Percentiles rank a stretch among this genome's conserved stretches.
These are phyloP conservation scores for Cyphomyrmex costatus DNA, from an alignment of 1,140 invertebrate species.

Conservation along the genomic window DNA sequence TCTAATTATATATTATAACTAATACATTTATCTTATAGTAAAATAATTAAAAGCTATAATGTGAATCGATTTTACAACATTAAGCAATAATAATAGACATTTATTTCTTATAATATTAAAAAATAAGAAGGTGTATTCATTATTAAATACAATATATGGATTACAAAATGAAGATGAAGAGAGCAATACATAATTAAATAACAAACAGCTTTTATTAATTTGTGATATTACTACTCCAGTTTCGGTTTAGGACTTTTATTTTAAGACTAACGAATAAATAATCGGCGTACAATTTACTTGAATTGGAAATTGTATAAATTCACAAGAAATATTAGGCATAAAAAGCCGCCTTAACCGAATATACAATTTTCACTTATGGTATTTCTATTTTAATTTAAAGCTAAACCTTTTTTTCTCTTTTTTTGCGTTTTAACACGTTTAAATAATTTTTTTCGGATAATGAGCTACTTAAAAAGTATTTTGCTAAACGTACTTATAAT, in stretches of 20 bases:
- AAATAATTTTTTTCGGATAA: background rate
- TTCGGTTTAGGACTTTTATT: too few species aligned
- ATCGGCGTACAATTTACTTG: too few species aligned
- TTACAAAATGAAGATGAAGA: background rate
- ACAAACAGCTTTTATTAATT: too few species aligned
- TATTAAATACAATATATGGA: background rate
- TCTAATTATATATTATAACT: too few species aligned
- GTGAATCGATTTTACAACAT: background rate
- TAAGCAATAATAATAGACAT: background rate
- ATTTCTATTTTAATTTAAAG: conserved; percentile 6
- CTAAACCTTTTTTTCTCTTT: background rate
- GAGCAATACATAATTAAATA: background rate
- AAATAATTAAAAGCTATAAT: conserved; percentile 1
- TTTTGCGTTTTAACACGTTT: too few species aligned
- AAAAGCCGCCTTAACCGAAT: too few species aligned
- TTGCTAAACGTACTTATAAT: background rate
- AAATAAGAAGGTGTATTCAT: background rate
- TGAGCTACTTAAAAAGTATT: background rate
- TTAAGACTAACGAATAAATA: too few species aligned
- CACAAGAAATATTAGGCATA: too few species aligned
- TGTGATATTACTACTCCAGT: too few species aligned
- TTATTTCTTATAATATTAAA: background rate
- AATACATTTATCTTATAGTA: background rate
- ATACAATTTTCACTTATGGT: too few species aligned
- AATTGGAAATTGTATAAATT: too few species aligned